These are phyloP conservation scores for Sebastes trivittatus DNA, from an alignment of 2,797 vertebrate genomes.

Conservation along the genomic window DNA sequence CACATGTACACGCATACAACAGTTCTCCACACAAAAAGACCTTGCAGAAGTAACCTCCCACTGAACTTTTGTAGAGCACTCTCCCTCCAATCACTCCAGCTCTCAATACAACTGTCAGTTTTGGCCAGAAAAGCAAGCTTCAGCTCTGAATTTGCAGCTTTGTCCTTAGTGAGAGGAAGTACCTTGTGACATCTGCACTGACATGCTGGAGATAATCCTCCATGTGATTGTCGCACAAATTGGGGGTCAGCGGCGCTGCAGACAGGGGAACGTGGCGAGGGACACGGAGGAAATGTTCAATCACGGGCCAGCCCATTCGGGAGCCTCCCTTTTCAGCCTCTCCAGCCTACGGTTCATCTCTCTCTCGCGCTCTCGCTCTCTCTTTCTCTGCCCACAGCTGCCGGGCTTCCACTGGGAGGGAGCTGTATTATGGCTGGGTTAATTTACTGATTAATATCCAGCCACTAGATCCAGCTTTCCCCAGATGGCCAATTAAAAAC, in stretches of 20 bases:
- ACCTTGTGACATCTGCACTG: slow-evolving; percentile 90
- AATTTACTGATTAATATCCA: slow-evolving; percentile 99
- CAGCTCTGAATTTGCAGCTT: slow-evolving; percentile 63
- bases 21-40: slow-evolving; percentile 46
- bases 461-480: slow-evolving; percentile 99
- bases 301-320: slow-evolving; percentile 72
- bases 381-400: slow-evolving; percentile 87
- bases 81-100: slow-evolving; percentile 51
- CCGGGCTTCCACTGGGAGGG: slow-evolving; percentile 89
- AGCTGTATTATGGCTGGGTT: slow-evolving; percentile 99
- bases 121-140: slow-evolving; percentile 60
- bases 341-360: slow-evolving; percentile 79
- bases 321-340: slow-evolving; percentile 85
- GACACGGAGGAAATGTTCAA: slow-evolving; percentile 89
- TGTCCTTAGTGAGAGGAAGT: slow-evolving; percentile 72
- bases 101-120: slow-evolving; percentile 73
- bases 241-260: slow-evolving; percentile 87
- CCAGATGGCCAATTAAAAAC: slow-evolving; percentile 99
- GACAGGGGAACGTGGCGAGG: slow-evolving; percentile 84
- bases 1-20: not conserved
- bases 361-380: slow-evolving; percentile 56
- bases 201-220: slow-evolving; percentile 84
- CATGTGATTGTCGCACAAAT: slow-evolving; percentile 91
- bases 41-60: slow-evolving; percentile 62
- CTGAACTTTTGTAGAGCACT: slow-evolving; percentile 69